Conservation (phyloP, 2,888 invertebrate species). For the Oxycera nigricornis region DNA sequence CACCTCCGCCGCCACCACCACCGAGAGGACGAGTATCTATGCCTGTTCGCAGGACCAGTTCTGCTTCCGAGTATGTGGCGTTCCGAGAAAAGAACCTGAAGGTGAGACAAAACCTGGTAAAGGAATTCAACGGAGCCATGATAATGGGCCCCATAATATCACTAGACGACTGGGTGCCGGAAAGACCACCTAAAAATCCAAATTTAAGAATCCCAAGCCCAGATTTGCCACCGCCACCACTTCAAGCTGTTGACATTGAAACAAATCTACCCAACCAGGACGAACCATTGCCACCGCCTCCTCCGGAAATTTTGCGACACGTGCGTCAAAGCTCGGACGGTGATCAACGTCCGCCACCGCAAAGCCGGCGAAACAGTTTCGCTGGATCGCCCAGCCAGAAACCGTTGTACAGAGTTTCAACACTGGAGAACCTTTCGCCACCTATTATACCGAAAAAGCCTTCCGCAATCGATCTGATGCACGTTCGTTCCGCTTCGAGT, state of each 20-base stretch:
- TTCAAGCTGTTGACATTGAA: constrained; percentile 53
- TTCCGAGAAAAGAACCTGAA: constrained; percentile 59
- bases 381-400: constrained; percentile 60
- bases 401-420: constrained; percentile 49
- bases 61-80: constrained; percentile 71
- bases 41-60: constrained; percentile 66
- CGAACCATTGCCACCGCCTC: constrained; percentile 62
- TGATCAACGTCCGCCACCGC: constrained; percentile 55
- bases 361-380: constrained; percentile 61
- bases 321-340: constrained; percentile 46
- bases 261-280: constrained; percentile 54
- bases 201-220: constrained; percentile 65
- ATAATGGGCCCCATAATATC: constrained; percentile 70
- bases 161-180: constrained; percentile 74
- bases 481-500: constrained; percentile 52
- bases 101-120: constrained; percentile 50
- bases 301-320: constrained; percentile 59
- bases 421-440: constrained; percentile 51
- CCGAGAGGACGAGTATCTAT: constrained; percentile 53
- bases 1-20: constrained; percentile 62
- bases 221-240: constrained; percentile 60
- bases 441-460: constrained; percentile 59
- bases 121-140: constrained; percentile 67
- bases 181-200: constrained; percentile 80
- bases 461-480: constrained; percentile 53